Evolutionary conservation across 2,888 invertebrate species (phyloP), one percentile per base, ranked within the genome.

Genomic region (Himalopsyche anomala): DNA sequence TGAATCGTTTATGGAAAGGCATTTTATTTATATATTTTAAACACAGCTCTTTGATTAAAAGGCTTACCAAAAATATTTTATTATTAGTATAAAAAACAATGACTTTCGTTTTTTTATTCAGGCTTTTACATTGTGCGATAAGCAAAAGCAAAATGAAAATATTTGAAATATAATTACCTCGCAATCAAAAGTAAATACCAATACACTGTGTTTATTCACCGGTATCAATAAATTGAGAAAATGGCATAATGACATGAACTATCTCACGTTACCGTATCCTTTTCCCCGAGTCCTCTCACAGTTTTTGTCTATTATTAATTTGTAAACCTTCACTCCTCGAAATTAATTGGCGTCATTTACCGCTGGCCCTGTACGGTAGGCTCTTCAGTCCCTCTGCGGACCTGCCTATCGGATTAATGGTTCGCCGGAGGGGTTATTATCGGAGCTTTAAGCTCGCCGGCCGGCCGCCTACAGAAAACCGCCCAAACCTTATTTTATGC

Each of bases 401-500:
- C 62, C 62, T 62, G 62, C 62, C 62, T 62, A 62, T 19, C 62
- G 83, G 56, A 83, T 83, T 83, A 83, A 83, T 83, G 62, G 56
- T 62, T 62, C 55, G 36, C 38, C 56, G 83, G 55, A 62, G 55
- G 56, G 83, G 83, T 83, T 83, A 83, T 83, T 83, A 83, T 83
- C 83, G 42, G 83, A 62, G 83, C 56, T 83, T 83, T 83, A 56
- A 83, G 56, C 83, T 56, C 54, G 82, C 82, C 36, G 62, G 62
- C 62, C 62, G 15, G 62, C 62, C 62, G 62, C 62, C 62, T 62
- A 62, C 62, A 62, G 62, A 62, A 62, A 62, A 62, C 62, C 62
- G 82, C 36, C 82, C 83, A 62, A 56, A 55, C 83, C 83, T 62
- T 83, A 83, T 55, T 83, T 83, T 83, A 62, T 62, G 62, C 62